These are phyloP conservation scores for Xiphophorus maculatus DNA, from an alignment of 2,113 vertebrate species.

Conservation along the genomic window DNA sequence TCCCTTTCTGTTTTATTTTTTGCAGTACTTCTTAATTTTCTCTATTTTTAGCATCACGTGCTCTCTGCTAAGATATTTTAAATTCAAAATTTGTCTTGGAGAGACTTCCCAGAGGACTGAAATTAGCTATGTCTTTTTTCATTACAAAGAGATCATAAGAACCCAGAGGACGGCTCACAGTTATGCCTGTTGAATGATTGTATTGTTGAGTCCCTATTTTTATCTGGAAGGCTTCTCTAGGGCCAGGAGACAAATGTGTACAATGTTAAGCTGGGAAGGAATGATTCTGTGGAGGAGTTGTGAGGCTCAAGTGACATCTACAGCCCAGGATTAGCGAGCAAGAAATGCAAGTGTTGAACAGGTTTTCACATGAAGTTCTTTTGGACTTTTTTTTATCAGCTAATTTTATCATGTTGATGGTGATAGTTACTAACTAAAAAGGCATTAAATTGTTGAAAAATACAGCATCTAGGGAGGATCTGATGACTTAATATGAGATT, in stretches of 20 bases:
- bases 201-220: not conserved
- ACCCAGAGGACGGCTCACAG: not conserved
- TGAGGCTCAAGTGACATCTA: not conserved
- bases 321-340: not conserved
- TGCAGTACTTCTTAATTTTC: too few relatives aligned
- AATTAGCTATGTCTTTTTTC: not conserved
- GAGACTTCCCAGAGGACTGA: not conserved
- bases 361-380: not conserved
- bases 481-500: too few relatives aligned
- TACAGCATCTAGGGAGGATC: not conserved
- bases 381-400: not conserved
- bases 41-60: too few relatives aligned
- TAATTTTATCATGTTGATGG: not conserved
- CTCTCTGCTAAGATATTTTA: too few relatives aligned
- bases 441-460: not conserved
- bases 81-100: too few relatives aligned
- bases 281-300: not conserved
- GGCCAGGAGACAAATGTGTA: not conserved
- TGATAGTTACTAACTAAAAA: too few relatives aligned
- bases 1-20: too few relatives aligned
- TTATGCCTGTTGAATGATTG: not conserved
- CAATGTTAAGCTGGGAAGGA: not conserved
- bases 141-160: not conserved
- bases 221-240: not conserved
- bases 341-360: not conserved